phyloP scores from a whole-genome alignment of 2,888 invertebrate species.

The Blastobasis lacticolella region DNA sequence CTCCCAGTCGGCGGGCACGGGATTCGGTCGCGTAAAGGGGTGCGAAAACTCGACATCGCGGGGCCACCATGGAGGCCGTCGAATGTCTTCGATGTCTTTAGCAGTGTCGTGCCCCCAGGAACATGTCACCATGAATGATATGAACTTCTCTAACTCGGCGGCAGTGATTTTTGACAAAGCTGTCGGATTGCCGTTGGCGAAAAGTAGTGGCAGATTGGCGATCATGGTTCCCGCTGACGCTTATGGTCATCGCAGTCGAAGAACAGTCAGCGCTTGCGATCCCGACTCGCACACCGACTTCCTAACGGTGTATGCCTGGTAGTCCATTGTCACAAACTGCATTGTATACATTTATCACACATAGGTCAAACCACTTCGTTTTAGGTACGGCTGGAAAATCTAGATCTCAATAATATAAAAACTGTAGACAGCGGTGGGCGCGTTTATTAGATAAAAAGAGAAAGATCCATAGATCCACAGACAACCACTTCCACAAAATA shows the following conservation, averaged over 20 bases:
- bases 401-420: conserved; percentile 31
- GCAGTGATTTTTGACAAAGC: conserved; percentile 77
- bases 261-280: conserved; percentile 56
- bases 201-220: conserved; percentile 82
- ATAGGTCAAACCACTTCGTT: conserved; percentile 22
- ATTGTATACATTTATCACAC: conserved; percentile 30
- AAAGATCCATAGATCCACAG: conserved; percentile 43
- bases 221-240: conserved; percentile 73
- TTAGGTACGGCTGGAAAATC: conserved; percentile 19
- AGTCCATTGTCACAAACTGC: conserved; percentile 31
- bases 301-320: conserved; percentile 47
- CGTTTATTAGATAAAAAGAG: conserved; percentile 50
- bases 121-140: conserved; percentile 84
- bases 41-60: conserved; percentile 77
- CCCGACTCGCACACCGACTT: conserved; percentile 37
- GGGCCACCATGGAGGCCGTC: conserved; percentile 83
- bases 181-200: conserved; percentile 81
- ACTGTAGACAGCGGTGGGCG: conserved; percentile 32
- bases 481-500: conserved; percentile 13
- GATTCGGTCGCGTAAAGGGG: conserved; percentile 74
- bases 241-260: conserved; percentile 62
- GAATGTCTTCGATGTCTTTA: conserved; percentile 69
- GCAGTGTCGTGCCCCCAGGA: conserved; percentile 79
- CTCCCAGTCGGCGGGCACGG: conserved; percentile 71
- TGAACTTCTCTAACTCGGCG: conserved; percentile 79